These are phyloP conservation scores for Ophiodon elongatus DNA, from an alignment of 2,113 vertebrate species.

Conservation along the genomic window DNA sequence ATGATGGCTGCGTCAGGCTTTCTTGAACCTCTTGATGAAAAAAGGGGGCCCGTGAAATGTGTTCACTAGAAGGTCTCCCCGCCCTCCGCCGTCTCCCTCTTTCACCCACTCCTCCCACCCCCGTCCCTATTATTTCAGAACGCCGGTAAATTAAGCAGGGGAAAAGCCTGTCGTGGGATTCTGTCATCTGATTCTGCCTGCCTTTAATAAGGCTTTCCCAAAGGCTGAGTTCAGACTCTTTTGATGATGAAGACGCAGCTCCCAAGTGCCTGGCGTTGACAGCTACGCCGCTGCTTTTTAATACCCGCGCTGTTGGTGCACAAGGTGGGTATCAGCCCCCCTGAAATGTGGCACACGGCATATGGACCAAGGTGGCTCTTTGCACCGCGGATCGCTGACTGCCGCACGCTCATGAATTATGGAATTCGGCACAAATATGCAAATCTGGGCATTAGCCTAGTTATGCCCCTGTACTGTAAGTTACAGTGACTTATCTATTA, in stretches of 20 bases:
- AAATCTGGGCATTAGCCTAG: constrained; percentile 83
- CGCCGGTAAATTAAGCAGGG: constrained; percentile 66
- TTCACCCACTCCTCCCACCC: constrained; percentile 19
- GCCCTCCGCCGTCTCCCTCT: constrained; percentile 15
- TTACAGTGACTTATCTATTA: constrained; percentile 84
- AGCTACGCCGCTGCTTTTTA: constrained; percentile 48
- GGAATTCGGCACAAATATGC: constrained; percentile 81
- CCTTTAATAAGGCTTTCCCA: constrained; percentile 66
- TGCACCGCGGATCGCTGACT: constrained; percentile 45
- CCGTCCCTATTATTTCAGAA: constrained; percentile 62
- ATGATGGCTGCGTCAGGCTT: constrained; percentile 53
- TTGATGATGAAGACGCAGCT: constrained; percentile 64
- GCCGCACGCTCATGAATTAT: constrained; percentile 80
- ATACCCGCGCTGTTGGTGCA: constrained; percentile 7
- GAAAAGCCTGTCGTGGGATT: constrained; percentile 53
- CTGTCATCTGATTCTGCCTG: constrained; percentile 55
- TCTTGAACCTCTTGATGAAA: constrained; percentile 61
- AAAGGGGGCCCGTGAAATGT: constrained; percentile 51
- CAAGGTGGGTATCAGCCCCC: constrained; percentile 19
- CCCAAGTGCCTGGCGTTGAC: constrained; percentile 16
- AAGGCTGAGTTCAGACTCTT: constrained; percentile 57
- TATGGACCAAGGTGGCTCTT: constrained; percentile 62
- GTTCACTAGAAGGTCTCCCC: constrained; percentile 57
- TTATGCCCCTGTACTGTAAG: constrained; percentile 80
- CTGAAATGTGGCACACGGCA: constrained; percentile 26